phyloP scores from a whole-genome alignment of 2,888 invertebrate species.

The Caenorhabditis sinica region DNA sequence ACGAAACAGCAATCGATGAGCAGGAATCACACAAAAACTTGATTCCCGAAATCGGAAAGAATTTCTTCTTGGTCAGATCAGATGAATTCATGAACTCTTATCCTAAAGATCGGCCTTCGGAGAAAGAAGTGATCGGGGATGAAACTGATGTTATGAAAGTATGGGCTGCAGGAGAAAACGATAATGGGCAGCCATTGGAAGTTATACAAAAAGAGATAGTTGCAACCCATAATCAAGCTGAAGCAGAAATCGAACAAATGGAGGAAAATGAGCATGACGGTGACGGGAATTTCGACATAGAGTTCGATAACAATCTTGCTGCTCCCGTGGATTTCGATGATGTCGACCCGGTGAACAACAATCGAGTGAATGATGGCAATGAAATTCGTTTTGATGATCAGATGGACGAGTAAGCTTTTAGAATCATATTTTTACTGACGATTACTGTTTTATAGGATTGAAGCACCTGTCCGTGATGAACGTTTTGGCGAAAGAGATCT shows the following conservation, averaged over 20 bases:
- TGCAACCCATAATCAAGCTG: background rate
- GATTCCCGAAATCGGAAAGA: conserved; percentile 31
- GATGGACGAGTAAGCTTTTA: conserved; percentile 16
- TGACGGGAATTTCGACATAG: conserved; percentile 2
- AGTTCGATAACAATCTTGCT: conserved; percentile 32
- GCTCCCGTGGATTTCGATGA: conserved; percentile 29
- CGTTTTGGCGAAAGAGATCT: background rate
- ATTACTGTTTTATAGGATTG: conserved; percentile 10
- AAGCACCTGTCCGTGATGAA: conserved; percentile 7
- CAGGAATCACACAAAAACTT: conserved; percentile 15
- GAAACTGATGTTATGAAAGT: conserved; percentile 40
- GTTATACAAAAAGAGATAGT: conserved; percentile 14
- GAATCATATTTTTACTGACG: background rate
- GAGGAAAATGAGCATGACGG: conserved; percentile 17
- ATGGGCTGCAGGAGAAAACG: conserved; percentile 8
- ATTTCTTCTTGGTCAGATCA: conserved; percentile 33
- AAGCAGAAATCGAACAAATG: background rate
- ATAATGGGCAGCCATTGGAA: conserved; percentile 14
- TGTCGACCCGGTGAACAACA: background rate
- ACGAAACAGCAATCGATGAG: conserved; percentile 24
- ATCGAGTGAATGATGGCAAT: background rate
- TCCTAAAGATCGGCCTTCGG: conserved; percentile 16
- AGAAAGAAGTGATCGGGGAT: conserved; percentile 26
- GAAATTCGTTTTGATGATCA: conserved; percentile 31
- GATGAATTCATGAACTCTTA: conserved; percentile 41